Evolutionary conservation across 2,113 vertebrate genomes (phyloP).

Genomic region (Channa maculata): DNA sequence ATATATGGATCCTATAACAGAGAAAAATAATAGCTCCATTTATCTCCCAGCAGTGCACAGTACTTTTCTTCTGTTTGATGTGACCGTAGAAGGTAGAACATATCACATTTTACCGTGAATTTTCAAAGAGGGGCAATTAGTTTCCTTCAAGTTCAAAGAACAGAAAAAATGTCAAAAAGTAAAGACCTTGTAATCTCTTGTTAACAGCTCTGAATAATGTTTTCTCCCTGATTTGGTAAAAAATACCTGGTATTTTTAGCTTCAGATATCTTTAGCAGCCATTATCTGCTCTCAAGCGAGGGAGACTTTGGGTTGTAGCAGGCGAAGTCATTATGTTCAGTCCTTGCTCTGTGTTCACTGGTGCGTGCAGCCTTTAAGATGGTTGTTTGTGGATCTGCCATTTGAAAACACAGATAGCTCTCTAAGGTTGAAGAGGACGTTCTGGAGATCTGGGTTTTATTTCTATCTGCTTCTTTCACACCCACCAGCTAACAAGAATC

Average conservation of each 20-base stretch:
- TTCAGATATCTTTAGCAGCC: constrained; percentile 19
- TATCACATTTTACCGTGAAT: background rate
- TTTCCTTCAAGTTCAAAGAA: constrained; percentile 6
- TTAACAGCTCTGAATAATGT: constrained; percentile 11
- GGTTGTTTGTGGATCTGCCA: constrained; percentile 32
- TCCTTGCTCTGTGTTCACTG: constrained; percentile 30
- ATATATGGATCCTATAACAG: background rate
- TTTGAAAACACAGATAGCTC: constrained; percentile 26
- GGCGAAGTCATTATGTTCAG: constrained; percentile 12
- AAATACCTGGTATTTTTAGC: background rate
- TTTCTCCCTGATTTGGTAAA: background rate
- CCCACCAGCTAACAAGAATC: constrained; percentile 27
- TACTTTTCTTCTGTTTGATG: constrained; percentile 32
- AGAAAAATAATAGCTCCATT: background rate
- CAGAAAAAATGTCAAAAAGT: background rate
- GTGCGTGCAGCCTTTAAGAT: constrained; percentile 10
- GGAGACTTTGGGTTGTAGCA: constrained; percentile 20
- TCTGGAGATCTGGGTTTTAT: constrained; percentile 42
- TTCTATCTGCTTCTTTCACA: background rate
- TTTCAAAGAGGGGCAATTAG: constrained; percentile 6
- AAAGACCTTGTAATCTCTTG: constrained; percentile 3
- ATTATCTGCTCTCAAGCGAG: constrained; percentile 36
- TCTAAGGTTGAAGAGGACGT: constrained; percentile 35
- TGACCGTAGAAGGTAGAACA: background rate
- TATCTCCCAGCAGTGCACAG: background rate